phyloP scores from a whole-genome alignment of 2,113 vertebrate genomes.

The Panurus biarmicus region DNA sequence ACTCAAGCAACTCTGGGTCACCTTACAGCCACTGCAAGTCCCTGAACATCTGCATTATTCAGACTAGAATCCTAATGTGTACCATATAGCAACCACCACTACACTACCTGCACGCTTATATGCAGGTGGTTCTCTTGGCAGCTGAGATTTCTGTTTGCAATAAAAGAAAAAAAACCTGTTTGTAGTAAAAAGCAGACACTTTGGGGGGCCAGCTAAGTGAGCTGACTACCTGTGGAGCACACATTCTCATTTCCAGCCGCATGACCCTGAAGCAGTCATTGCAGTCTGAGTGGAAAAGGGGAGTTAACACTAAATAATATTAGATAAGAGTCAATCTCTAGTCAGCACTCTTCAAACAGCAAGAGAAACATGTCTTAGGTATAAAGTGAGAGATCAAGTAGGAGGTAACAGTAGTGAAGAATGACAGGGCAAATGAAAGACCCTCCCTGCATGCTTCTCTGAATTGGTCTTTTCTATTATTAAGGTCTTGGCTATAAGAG shows the following conservation, averaged over 20 bases:
- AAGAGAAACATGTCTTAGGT: not conserved
- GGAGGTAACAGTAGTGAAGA: not conserved
- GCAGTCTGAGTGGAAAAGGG: not conserved
- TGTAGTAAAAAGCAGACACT: not conserved
- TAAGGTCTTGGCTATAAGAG: not conserved
- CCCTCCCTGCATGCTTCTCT: not conserved
- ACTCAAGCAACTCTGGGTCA: slow-evolving; percentile 25
- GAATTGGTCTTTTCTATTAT: slow-evolving; percentile 10
- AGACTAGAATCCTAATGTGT: slow-evolving; percentile 53
- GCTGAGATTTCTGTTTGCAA: slow-evolving; percentile 9
- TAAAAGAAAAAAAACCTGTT: not conserved
- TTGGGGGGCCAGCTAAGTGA: not conserved
- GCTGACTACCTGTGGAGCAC: not conserved
- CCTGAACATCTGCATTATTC: slow-evolving; percentile 37
- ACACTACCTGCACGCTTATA: slow-evolving; percentile 11
- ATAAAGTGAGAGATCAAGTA: slow-evolving; percentile 20
- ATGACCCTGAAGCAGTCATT: not conserved
- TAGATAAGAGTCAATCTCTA: slow-evolving; percentile 3
- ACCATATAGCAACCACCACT: not conserved
- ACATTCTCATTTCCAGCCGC: not conserved
- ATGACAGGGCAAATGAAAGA: not conserved
- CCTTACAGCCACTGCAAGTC: slow-evolving; percentile 34
- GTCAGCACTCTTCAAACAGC: slow-evolving; percentile 33
- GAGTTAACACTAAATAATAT: slow-evolving; percentile 15
- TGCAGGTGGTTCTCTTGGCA: slow-evolving; percentile 6